These are phyloP conservation scores for Todus mexicanus DNA, from an alignment of 2,797 vertebrate species.

Conservation along the genomic window DNA sequence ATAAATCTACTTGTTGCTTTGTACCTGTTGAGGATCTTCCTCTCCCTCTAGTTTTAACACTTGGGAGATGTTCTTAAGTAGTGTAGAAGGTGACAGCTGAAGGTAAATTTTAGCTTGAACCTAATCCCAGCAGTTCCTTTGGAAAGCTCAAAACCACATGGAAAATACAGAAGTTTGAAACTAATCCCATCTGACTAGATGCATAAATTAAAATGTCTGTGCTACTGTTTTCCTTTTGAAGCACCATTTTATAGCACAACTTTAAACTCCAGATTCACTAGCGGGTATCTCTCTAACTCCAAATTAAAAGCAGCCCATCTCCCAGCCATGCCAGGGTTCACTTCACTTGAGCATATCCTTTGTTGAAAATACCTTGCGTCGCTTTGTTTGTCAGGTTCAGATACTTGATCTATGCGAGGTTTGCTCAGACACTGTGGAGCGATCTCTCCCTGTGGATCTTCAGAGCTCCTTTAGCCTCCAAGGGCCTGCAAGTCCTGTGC, in stretches of 20 bases:
- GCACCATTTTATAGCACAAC: background rate
- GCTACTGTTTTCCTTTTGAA: background rate
- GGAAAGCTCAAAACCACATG: background rate
- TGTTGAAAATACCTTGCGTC: background rate
- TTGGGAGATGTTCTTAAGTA: background rate
- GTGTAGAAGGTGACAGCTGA: background rate
- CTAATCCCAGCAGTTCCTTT: background rate
- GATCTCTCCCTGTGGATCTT: rapidly evolving
- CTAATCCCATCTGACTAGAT: background rate
- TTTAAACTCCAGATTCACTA: background rate
- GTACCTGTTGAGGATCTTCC: background rate
- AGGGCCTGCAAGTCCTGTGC: background rate
- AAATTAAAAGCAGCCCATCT: background rate
- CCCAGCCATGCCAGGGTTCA: background rate
- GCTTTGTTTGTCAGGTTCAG: background rate
- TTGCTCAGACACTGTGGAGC: rapidly evolving
- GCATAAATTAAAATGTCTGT: background rate
- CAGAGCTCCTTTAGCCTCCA: background rate
- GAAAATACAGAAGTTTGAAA: background rate
- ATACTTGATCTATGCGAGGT: background rate
- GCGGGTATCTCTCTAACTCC: background rate
- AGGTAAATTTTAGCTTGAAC: background rate
- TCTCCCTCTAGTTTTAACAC: background rate
- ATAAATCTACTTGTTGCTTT: background rate
- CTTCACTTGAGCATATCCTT: background rate